Evolutionary conservation across 2,113 vertebrate genomes (phyloP).

Genomic region (Takifugu bimaculatus): DNA sequence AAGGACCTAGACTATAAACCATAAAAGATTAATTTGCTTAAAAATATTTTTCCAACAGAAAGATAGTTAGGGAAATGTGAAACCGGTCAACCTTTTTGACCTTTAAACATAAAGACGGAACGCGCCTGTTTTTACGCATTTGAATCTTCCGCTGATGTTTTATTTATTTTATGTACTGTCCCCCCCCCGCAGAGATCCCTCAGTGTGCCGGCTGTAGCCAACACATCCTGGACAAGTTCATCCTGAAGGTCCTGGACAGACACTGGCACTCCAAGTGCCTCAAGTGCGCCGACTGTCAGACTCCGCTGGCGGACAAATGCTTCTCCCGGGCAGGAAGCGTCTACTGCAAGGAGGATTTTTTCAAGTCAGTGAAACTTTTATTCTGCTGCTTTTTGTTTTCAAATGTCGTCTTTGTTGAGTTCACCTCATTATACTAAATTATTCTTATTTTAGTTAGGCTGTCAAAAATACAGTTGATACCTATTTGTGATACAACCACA

Average conservation of each 20-base stretch:
- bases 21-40: too few species aligned
- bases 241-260: slow-evolving; percentile 97
- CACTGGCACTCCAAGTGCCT: slow-evolving; percentile 99
- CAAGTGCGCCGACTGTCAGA: slow-evolving; percentile 96
- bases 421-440: not conserved
- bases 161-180: not conserved
- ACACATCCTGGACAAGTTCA: slow-evolving; percentile 98
- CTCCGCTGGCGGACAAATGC: slow-evolving; percentile 92
- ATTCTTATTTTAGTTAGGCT: too few species aligned
- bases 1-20: too few species aligned
- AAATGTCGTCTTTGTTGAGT: not conserved
- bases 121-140: too few species aligned
- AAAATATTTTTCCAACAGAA: too few species aligned
- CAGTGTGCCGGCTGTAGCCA: slow-evolving; percentile 97
- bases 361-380: slow-evolving; percentile 84
- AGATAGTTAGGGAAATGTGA: too few species aligned
- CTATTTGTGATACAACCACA: too few species aligned
- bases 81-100: too few species aligned
- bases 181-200: slow-evolving; percentile 83
- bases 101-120: too few species aligned
- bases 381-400: not conserved
- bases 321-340: slow-evolving; percentile 93
- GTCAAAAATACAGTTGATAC: too few species aligned
- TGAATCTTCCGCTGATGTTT: too few species aligned
- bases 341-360: slow-evolving; percentile 99